These are phyloP conservation scores for Pantala flavescens DNA, from an alignment of 1,140 invertebrate genomes.

Conservation along the genomic window DNA sequence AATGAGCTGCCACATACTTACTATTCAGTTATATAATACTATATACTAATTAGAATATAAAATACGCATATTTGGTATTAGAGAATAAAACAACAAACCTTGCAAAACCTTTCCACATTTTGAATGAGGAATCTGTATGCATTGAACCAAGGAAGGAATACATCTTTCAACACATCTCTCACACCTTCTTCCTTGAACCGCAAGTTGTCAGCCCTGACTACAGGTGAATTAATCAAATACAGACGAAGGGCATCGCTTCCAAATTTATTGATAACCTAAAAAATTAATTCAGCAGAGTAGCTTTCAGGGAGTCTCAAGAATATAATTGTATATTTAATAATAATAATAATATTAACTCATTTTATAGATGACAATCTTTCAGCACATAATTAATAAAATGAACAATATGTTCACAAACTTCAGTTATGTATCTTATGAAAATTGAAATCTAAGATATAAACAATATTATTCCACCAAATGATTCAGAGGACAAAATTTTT, in stretches of 20 bases:
- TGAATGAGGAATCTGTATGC: slow-evolving; percentile 93
- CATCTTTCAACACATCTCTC: slow-evolving; percentile 90
- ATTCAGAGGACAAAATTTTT: too few species aligned
- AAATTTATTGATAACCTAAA: slow-evolving; percentile 72
- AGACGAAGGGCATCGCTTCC: slow-evolving; percentile 93
- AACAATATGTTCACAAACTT: too few species aligned
- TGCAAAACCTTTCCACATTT: slow-evolving; percentile 76
- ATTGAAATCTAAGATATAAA: too few species aligned
- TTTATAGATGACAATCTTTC: too few species aligned
- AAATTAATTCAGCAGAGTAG: neutral
- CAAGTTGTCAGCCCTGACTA: slow-evolving; percentile 92
- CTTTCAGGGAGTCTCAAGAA: too few species aligned
- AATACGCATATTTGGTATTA: slow-evolving; percentile 20
- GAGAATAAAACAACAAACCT: slow-evolving; percentile 38
- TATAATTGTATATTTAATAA: too few species aligned
- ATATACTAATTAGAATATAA: neutral
- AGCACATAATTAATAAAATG: too few species aligned
- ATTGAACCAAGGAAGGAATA: slow-evolving; percentile 98
- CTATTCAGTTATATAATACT: too few species aligned
- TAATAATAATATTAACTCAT: too few species aligned
- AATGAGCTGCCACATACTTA: too few species aligned
- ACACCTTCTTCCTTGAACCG: slow-evolving; percentile 97
- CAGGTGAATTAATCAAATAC: slow-evolving; percentile 97
- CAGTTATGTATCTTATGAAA: too few species aligned
- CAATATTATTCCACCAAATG: too few species aligned